Conservation (phyloP, 2,113 vertebrate species). For the Platichthys stellatus region DNA sequence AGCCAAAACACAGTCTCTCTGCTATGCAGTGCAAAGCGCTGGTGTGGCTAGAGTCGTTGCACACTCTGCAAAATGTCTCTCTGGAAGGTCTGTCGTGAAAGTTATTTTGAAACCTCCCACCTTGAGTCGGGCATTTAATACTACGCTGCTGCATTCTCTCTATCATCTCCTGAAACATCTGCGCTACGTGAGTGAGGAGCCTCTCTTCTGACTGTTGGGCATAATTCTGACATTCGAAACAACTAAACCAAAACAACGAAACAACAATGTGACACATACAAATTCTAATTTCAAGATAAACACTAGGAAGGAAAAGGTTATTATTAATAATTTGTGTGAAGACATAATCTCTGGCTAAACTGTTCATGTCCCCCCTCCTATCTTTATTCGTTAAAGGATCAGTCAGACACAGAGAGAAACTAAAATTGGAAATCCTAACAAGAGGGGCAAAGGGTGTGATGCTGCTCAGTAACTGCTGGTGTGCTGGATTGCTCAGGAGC, state of each 20-base stretch:
- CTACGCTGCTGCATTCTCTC: not conserved
- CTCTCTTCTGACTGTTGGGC: not conserved
- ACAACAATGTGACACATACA: too few relatives aligned
- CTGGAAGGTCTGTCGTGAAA: not conserved
- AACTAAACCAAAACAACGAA: too few relatives aligned
- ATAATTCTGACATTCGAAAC: too few relatives aligned
- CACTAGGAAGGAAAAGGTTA: too few relatives aligned
- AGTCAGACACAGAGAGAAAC: too few relatives aligned
- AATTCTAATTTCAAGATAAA: too few relatives aligned
- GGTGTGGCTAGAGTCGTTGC: not conserved
- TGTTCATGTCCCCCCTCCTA: too few relatives aligned
- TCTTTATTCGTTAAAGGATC: too few relatives aligned
- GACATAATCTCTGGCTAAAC: too few relatives aligned
- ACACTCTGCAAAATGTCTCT: not conserved
- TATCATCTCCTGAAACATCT: not conserved
- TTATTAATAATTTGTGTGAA: too few relatives aligned
- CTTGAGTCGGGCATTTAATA: not conserved
- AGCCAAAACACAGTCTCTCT: slow-evolving; percentile 26
- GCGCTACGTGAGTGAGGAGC: not conserved
- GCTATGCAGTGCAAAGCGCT: slow-evolving; percentile 21
- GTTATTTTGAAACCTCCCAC: not conserved
- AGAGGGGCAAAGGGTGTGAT: too few relatives aligned
- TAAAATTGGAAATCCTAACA: too few relatives aligned
- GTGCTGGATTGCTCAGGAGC: not conserved
- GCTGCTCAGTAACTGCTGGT: not conserved